Conservation (phyloP, 2,797 vertebrate genomes). For the Chloroceryle amazona region DNA sequence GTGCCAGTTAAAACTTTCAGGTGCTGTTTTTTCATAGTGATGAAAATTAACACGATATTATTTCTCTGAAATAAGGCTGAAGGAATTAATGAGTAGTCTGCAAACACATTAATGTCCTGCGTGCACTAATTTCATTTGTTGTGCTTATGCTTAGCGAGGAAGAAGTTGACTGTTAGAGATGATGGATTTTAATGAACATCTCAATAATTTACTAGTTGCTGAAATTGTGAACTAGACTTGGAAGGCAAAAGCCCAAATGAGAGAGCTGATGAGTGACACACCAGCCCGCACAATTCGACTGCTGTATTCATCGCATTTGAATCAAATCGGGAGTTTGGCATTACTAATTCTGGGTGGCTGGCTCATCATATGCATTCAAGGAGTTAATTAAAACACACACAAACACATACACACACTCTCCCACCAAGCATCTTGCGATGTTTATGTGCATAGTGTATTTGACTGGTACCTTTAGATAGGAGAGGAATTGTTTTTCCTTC, state of each 20-base stretch:
- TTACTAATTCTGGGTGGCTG: conserved; percentile 66
- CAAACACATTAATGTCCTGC: conserved; percentile 20
- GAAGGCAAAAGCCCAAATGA: conserved; percentile 25
- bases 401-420: conserved; percentile 53
- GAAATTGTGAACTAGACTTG: conserved; percentile 24
- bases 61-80: conserved; percentile 2
- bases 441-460: conserved; percentile 55
- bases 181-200: conserved; percentile 63
- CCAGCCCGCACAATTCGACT: conserved; percentile 52
- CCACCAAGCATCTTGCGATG: conserved; percentile 58
- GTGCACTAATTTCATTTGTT: conserved; percentile 32
- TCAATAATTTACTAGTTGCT: conserved; percentile 60
- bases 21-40: not conserved
- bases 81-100: not conserved
- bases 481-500: conserved; percentile 53
- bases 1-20: conserved; percentile 26
- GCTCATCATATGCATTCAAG: conserved; percentile 68
- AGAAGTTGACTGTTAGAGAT: conserved; percentile 34
- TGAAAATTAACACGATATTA: not conserved
- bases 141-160: conserved; percentile 17
- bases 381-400: conserved; percentile 78
- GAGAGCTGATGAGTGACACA: conserved; percentile 35
- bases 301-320: conserved; percentile 62
- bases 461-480: conserved; percentile 58
- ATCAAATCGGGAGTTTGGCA: conserved; percentile 66